These are phyloP conservation scores for Axea sp. DNA, from an alignment of 2,888 invertebrate species.

Conservation along the genomic window DNA sequence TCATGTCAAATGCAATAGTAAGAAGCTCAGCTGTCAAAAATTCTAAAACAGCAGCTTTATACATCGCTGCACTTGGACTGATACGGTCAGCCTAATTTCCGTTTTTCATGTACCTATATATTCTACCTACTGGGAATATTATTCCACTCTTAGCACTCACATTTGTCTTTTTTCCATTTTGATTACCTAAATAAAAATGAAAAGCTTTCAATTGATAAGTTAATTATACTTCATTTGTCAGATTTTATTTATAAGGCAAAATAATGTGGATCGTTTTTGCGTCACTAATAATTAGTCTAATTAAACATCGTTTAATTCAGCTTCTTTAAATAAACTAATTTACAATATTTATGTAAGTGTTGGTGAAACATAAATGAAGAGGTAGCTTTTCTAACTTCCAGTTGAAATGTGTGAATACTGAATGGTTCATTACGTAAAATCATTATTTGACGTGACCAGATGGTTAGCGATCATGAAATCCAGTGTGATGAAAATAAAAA, in stretches of 20 bases:
- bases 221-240: background rate
- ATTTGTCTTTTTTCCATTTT: background rate
- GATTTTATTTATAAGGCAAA: conserved; percentile 3
- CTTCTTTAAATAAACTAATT: conserved; percentile 36
- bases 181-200: conserved; percentile 7
- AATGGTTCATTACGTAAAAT: conserved; percentile 41
- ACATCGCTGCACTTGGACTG: background rate
- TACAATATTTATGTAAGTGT: conserved; percentile 31
- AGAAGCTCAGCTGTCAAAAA: conserved; percentile 6
- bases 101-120: conserved; percentile 16
- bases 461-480: conserved; percentile 29
- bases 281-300: conserved; percentile 22
- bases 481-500: conserved; percentile 6
- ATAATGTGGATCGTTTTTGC: conserved; percentile 1
- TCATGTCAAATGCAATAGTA: background rate
- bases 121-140: conserved; percentile 6
- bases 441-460: conserved; percentile 34
- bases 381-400: conserved; percentile 49
- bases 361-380: conserved; percentile 42
- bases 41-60: conserved; percentile 9
- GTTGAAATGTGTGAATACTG: conserved; percentile 15
- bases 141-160: background rate
- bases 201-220: conserved; percentile 4
- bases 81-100: conserved; percentile 19
- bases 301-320: conserved; percentile 18